phyloP scores from a whole-genome alignment of 2,113 vertebrate genomes.

The Epinephelus lanceolatus region DNA sequence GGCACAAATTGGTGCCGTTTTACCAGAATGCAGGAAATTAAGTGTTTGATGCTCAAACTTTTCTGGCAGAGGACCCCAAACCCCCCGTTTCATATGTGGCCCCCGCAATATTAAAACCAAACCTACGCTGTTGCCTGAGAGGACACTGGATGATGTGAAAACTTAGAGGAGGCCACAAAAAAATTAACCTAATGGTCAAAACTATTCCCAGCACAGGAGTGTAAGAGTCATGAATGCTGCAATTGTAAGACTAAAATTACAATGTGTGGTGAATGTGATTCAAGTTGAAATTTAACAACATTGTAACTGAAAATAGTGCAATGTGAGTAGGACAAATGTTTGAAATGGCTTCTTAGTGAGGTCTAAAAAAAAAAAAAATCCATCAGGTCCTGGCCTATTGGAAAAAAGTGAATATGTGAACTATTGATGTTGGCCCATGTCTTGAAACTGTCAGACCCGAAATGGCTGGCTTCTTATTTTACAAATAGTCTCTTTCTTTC shows the following conservation, averaged over 20 bases:
- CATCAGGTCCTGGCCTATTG: constrained; percentile 8
- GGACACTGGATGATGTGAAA: not conserved
- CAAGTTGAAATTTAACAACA: constrained; percentile 30
- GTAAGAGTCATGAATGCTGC: constrained; percentile 33
- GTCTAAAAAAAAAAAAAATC: not conserved
- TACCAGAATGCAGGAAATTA: no score
- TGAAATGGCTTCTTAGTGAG: constrained; percentile 5
- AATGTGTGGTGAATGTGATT: constrained; percentile 14
- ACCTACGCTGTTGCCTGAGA: not conserved
- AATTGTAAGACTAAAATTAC: constrained; percentile 36
- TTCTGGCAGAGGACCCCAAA: no score
- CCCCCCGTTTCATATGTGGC: no score
- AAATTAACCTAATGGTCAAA: not conserved
- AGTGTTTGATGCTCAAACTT: no score
- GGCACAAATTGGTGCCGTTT: no score
- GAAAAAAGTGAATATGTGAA: constrained; percentile 28
- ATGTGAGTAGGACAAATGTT: constrained; percentile 42
- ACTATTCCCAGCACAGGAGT: not conserved
- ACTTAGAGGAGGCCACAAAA: not conserved
- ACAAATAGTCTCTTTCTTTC: constrained; percentile 24
- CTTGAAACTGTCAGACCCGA: constrained; percentile 15
- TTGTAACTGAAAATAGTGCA: constrained; percentile 17
- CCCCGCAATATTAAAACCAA: no score
- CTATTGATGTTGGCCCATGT: constrained; percentile 49
- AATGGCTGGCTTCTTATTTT: constrained; percentile 45